Evolutionary conservation across 1,140 invertebrate genomes (phyloP), one percentile per base, ranked within the genome.

Genomic region (Drosophila kurseongensis): DNA sequence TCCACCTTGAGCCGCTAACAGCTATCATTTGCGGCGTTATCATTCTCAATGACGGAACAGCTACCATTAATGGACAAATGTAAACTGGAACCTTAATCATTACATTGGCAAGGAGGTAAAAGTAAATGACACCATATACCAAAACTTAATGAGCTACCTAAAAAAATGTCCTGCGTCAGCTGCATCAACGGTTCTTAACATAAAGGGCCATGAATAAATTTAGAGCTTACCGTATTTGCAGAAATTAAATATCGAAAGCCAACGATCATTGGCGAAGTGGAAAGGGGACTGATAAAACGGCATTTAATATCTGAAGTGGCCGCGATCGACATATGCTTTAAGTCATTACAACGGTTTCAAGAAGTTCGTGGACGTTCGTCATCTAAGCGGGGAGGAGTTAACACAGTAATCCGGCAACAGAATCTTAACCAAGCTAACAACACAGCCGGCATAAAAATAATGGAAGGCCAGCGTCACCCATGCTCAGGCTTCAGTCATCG

Each of bases 241-340:
- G 14, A 7, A 42, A 14, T 14, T n/a, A 14, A 42, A 14, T 54
- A 38, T 38, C 16, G 16, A 36, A 38, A 54, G 18, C 51, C 10
- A 38, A 40, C 14, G 51, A 12, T 40, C 51, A 36, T 54, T 54
- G 16, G 16, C 29, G 29, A 13, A 54, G 23, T 40, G 29, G n/a
- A 51, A 51, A 54, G 38, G 16, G 14, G 14, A 54, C 23, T 23
- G 23, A 2, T 23, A 23, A 23, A 23, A 4, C 23, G 23, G 23
- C 2, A 23, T 23, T 4, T 23, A 4, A 23, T 23, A 52, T 52
- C 35, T 52, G 35, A 35, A 52, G 14, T 40, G 51, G 10, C 35
- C 35, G 32, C 51, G 35, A 54, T 54, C 51, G 50, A 14, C 32
- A 52, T 18, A 16, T 55, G 51, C 32, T 51, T 51, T 23, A 23